Conservation (phyloP, 2,113 vertebrate genomes). For the Atractosteus spatula region DNA sequence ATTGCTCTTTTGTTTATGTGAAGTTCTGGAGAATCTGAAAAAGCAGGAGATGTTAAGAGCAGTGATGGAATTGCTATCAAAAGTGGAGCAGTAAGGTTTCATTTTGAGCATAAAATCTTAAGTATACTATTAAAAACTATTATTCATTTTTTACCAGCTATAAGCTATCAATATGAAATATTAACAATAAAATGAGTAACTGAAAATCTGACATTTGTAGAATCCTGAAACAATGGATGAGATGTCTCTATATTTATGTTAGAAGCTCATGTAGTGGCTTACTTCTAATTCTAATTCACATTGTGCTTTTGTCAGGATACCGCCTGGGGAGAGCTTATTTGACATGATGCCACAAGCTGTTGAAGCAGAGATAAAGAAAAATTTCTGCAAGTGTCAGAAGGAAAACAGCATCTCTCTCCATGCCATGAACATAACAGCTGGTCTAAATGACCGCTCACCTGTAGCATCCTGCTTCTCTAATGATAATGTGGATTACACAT, state of each 20-base stretch:
- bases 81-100: too few species aligned
- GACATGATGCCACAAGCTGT: constrained; percentile 50
- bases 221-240: constrained; percentile 32
- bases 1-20: too few species aligned
- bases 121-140: too few species aligned
- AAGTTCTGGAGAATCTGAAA: too few species aligned
- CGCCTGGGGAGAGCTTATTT: constrained; percentile 71
- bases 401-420: constrained; percentile 32
- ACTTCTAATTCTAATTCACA: constrained; percentile 30
- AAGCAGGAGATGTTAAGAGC: too few species aligned
- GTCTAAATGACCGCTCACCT: constrained; percentile 34
- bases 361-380: constrained; percentile 37
- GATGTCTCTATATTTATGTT: constrained; percentile 31
- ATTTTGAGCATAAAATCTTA: too few species aligned
- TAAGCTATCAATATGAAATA: too few species aligned
- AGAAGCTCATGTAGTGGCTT: constrained; percentile 30
- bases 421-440: background rate
- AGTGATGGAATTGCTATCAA: too few species aligned
- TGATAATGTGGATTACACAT: constrained; percentile 64
- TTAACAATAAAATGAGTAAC: constrained; percentile 9
- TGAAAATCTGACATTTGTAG: constrained; percentile 41
- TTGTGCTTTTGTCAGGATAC: constrained; percentile 57
- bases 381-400: constrained; percentile 64
- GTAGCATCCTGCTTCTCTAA: constrained; percentile 49
- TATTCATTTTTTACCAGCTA: too few species aligned